Conservation (phyloP, 2,113 vertebrate species). For the Rousettus leschenaultii region DNA sequence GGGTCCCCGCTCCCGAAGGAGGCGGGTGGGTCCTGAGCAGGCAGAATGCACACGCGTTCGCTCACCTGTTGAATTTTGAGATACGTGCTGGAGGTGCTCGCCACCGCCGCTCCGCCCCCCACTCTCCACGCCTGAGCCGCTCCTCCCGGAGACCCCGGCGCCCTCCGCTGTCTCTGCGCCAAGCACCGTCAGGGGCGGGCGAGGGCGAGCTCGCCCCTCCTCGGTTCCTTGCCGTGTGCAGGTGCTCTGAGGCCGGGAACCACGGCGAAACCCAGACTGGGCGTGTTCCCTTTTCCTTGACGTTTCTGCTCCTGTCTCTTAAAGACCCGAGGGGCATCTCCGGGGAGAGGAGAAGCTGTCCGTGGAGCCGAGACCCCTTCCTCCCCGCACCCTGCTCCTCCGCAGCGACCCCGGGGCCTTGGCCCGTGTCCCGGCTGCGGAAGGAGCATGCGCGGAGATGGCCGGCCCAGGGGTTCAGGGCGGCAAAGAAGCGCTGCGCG, state of each 20-base stretch:
- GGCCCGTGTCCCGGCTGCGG: too few species aligned
- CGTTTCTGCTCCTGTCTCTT: background rate
- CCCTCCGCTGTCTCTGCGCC: background rate
- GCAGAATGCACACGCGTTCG: fast-evolving
- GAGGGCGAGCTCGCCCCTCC: too few species aligned
- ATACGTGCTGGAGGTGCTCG: background rate
- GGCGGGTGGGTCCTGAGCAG: too few species aligned
- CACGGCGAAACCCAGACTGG: background rate
- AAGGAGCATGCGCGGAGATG: too few species aligned
- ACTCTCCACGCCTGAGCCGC: background rate
- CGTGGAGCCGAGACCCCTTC: background rate
- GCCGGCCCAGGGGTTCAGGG: too few species aligned
- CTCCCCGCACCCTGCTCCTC: too few species aligned
- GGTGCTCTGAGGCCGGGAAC: too few species aligned
- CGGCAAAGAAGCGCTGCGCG: too few species aligned
- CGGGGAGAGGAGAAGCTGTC: background rate
- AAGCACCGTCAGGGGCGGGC: fast-evolving
- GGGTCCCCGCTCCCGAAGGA: too few species aligned
- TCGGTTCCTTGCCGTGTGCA: too few species aligned
- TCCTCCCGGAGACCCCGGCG: background rate
- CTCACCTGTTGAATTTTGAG: background rate
- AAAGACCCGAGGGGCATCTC: background rate
- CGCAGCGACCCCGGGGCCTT: too few species aligned
- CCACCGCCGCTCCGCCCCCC: background rate
- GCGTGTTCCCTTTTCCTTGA: background rate